A percentile compares a stretch with the other conserved stretches of the same genome.
Conservation (phyloP, 2,113 vertebrate species). For the Callaeas wilsoni region DNA sequence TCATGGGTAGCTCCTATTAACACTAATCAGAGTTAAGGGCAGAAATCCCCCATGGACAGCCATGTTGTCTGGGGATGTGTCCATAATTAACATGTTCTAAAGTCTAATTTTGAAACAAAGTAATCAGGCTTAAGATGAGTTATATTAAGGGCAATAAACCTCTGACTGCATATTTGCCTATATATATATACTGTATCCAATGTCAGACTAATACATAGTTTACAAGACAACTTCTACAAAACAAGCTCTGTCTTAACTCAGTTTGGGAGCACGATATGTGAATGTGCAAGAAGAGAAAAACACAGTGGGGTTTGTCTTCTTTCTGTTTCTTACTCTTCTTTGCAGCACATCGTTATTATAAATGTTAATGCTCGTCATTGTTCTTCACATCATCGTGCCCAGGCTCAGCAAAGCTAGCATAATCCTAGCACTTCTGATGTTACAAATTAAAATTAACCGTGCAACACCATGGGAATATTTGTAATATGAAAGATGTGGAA, state of each 20-base stretch:
- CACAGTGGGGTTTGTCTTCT: background rate
- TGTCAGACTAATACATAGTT: background rate
- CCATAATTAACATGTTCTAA: conserved; percentile 38
- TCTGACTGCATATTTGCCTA: conserved; percentile 22
- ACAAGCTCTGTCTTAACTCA: background rate
- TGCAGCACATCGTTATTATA: background rate
- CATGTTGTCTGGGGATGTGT: background rate
- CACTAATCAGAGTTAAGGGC: conserved; percentile 3
- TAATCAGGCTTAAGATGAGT: conserved; percentile 25
- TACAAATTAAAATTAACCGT: background rate
- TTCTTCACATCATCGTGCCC: background rate
- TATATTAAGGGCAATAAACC: conserved; percentile 26
- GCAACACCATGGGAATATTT: conserved; percentile 1
- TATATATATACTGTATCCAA: background rate
- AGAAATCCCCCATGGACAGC: background rate
- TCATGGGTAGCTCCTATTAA: background rate
- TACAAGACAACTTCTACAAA: background rate
- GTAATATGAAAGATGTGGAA: background rate
- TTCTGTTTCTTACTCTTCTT: background rate
- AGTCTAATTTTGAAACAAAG: conserved; percentile 42
- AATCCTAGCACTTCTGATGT: conserved; percentile 37
- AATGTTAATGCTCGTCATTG: background rate
- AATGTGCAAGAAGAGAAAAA: background rate
- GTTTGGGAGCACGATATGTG: background rate
- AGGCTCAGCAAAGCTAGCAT: background rate